phyloP scores from a whole-genome alignment of 2,113 vertebrate species.

The Pseudopipra pipra region DNA sequence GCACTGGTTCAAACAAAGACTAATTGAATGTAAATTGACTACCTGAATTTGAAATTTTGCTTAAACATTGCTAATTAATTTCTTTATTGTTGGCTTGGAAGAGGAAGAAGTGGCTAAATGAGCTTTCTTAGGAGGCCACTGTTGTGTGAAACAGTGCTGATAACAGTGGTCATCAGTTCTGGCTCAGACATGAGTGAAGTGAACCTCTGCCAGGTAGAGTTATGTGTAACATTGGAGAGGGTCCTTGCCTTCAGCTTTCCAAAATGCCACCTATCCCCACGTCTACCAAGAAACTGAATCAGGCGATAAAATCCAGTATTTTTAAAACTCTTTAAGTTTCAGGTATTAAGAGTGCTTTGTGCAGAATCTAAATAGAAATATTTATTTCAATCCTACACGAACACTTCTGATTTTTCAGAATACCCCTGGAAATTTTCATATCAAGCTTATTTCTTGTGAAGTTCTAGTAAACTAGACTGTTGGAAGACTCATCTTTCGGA shows the following conservation, averaged over 20 bases:
- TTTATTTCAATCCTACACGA: neutral
- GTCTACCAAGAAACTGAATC: neutral
- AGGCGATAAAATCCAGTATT: neutral
- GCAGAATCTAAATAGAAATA: neutral
- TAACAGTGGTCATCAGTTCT: neutral
- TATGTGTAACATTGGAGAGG: neutral
- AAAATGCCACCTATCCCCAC: neutral
- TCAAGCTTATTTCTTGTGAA: neutral
- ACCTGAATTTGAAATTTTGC: neutral
- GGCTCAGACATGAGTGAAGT: neutral
- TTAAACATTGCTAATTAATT: neutral
- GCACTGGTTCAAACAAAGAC: neutral
- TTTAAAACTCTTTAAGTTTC: neutral
- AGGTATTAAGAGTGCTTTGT: neutral
- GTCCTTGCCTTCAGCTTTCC: neutral
- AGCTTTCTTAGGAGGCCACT: neutral
- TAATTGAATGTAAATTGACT: neutral
- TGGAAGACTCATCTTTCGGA: neutral
- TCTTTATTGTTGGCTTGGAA: neutral
- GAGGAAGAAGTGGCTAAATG: neutral
- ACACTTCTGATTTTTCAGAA: constrained; percentile 1
- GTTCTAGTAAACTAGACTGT: neutral
- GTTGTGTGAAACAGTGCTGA: neutral
- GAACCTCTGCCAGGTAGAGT: neutral
- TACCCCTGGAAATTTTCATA: neutral